Evolutionary conservation across 2,113 vertebrate genomes (phyloP).

Genomic region (Misgurnus mizolepis): DNA sequence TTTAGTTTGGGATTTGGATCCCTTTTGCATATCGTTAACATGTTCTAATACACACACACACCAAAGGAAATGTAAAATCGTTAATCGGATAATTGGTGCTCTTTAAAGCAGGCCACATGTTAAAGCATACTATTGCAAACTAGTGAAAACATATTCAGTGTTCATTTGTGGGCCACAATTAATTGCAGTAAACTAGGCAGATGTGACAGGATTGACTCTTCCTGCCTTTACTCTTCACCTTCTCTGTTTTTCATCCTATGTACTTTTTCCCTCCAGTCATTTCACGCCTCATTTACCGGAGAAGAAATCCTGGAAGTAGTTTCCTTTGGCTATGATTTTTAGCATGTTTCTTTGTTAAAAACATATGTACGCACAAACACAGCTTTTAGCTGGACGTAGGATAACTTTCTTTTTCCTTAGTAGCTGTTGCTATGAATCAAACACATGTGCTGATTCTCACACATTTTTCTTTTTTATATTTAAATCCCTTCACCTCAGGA

Average conservation of each 20-base stretch:
- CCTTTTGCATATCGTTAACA: too few relatives aligned
- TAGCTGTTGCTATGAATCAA: not conserved
- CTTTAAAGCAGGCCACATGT: too few relatives aligned
- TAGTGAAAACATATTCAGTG: too few relatives aligned
- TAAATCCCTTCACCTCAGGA: conserved; percentile 62
- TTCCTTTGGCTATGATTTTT: conserved; percentile 37
- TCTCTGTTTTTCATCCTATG: not conserved
- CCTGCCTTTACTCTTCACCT: not conserved
- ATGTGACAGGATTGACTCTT: not conserved
- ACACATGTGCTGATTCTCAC: not conserved
- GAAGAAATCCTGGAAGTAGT: conserved; percentile 60
- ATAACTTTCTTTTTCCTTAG: not conserved
- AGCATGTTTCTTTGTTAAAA: not conserved
- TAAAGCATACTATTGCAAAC: too few relatives aligned
- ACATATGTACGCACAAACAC: not conserved
- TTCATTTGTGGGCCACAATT: not conserved
- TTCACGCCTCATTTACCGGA: conserved; percentile 56
- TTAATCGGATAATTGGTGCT: too few relatives aligned
- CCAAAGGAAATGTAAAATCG: too few relatives aligned
- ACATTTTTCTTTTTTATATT: conserved; percentile 22
- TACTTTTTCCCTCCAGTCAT: not conserved
- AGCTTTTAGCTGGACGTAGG: not conserved
- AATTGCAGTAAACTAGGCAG: not conserved
- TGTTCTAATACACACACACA: too few relatives aligned
- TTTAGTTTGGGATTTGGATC: too few relatives aligned